These are phyloP conservation scores for Podarcis muralis DNA, from an alignment of 2,113 vertebrate species.

Conservation along the genomic window DNA sequence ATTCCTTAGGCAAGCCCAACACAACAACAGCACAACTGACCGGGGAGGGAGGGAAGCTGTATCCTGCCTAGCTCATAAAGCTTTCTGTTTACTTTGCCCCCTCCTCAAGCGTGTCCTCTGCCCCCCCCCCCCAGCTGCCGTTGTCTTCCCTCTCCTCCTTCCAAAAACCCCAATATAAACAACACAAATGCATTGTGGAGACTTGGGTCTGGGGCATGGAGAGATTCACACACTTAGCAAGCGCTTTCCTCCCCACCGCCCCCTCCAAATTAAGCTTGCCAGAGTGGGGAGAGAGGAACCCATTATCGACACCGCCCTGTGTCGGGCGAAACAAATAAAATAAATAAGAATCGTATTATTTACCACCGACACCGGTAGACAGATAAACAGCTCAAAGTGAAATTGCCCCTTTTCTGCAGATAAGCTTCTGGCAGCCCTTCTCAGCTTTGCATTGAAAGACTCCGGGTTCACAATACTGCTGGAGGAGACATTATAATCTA, in stretches of 20 bases:
- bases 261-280: neutral
- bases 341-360: too few species aligned
- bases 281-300: neutral
- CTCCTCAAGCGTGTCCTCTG: neutral
- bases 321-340: neutral
- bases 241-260: too few species aligned
- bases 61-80: slow-evolving; percentile 17
- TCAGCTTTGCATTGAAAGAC: too few species aligned
- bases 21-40: slow-evolving; percentile 26
- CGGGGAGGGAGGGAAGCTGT: neutral
- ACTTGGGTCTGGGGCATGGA: neutral
- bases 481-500: neutral
- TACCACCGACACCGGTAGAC: neutral
- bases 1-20: slow-evolving; percentile 65
- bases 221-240: neutral
- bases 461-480: neutral
- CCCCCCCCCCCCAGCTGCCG: neutral
- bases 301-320: neutral
- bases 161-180: neutral
- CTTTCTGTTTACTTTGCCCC: neutral
- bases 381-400: neutral
- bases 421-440: neutral
- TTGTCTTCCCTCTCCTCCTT: neutral
- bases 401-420: too few species aligned
- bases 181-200: neutral